These are phyloP conservation scores for Picus viridis DNA, from an alignment of 2,797 vertebrate species.

Conservation along the genomic window DNA sequence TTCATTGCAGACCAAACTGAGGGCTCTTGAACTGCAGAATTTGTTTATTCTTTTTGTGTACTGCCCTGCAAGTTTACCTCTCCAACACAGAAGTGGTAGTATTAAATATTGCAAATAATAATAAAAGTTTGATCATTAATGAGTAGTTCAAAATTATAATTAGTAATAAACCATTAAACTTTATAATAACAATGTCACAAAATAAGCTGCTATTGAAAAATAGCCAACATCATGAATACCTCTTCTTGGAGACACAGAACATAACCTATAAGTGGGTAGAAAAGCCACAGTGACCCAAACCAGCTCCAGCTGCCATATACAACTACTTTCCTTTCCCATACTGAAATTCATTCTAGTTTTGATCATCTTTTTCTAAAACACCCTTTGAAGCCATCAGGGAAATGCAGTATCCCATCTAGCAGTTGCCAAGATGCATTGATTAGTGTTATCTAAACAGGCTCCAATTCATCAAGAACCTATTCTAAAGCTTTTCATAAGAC, in stretches of 20 bases:
- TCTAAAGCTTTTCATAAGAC: not conserved
- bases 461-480: not conserved
- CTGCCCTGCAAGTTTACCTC: not conserved
- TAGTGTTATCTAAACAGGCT: not conserved
- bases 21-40: not conserved
- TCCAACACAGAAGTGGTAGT: not conserved
- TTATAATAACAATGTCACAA: not conserved
- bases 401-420: not conserved
- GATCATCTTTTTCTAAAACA: not conserved
- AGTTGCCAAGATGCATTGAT: not conserved
- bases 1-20: not conserved
- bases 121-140: not conserved
- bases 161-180: not conserved
- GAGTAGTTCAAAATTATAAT: not conserved
- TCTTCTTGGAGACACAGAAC: not conserved
- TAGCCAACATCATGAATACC: not conserved
- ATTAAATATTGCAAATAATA: not conserved
- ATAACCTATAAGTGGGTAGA: not conserved
- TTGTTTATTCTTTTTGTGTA: not conserved
- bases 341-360: not conserved
- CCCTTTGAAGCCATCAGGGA: not conserved
- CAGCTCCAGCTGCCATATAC: not conserved
- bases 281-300: not conserved
- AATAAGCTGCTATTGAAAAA: not conserved
- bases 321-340: not conserved